phyloP scores from a whole-genome alignment of 2,113 vertebrate genomes.

The Piaya cayana region DNA sequence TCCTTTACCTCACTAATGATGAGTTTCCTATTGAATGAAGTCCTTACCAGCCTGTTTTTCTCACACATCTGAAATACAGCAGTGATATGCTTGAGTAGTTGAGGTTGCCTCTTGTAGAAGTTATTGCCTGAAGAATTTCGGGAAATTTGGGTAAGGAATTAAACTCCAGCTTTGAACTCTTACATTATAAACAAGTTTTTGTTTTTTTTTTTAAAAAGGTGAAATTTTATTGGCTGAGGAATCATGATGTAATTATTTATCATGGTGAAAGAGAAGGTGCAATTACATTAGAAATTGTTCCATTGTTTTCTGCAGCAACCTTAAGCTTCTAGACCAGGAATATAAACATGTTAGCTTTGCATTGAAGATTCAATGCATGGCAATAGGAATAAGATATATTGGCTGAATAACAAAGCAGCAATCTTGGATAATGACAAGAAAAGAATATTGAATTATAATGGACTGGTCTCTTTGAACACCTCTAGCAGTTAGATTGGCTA shows the following conservation, averaged over 20 bases:
- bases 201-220: not conserved
- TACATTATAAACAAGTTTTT: not conserved
- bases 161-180: not conserved
- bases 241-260: not conserved
- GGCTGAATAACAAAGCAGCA: constrained; percentile 18
- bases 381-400: constrained; percentile 1
- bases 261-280: not conserved
- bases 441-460: not conserved
- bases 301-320: not conserved
- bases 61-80: not conserved
- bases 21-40: not conserved
- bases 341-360: not conserved
- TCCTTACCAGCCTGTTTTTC: not conserved
- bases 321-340: not conserved
- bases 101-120: not conserved
- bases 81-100: not conserved
- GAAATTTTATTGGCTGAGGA: not conserved
- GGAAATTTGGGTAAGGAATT: not conserved
- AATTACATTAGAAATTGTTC: not conserved
- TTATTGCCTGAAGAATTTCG: not conserved
- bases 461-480: not conserved
- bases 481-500: not conserved
- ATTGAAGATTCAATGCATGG: not conserved
- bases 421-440: not conserved
- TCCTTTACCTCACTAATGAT: not conserved